Base-by-base conservation (phyloP, 2,113 vertebrate genomes). In the Sinocyclocheilus maitianheensis region DNA sequence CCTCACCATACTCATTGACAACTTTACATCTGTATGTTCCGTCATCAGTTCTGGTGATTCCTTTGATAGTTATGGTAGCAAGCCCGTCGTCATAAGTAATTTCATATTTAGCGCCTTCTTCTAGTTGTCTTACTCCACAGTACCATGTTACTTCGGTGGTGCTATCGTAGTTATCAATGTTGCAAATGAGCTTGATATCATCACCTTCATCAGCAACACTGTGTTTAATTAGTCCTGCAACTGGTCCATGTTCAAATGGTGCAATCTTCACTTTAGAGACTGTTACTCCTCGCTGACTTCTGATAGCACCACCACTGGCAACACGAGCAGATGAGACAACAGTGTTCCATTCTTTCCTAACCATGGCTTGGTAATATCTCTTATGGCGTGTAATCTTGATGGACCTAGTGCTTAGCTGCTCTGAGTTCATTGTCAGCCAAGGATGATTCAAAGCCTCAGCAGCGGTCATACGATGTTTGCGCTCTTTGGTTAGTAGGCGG, bases 11-110 rank as follows among this genome's bases (percentile, higher is more conserved):
- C 91, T 99, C 97, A 77, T 99, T 99, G 84, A 96, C 95, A 82
- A 96, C 94, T 90, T 99, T 99, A 92, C 98, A 99, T 91, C 98
- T 96, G 91, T 99, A 99, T 16, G 96, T 99, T 69, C 98, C 97
- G 62, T 99, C 97, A 86, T 99, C 97, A 0, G 97, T 93, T 94
- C 94, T 97, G 77, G 94, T 95, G 84, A 98, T 94, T 48, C 96
- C 96, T 91, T 97, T 96, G 88, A 99, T 89, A 7, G 95, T 96
- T 85, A 99, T 96, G 20, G 95, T 95, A 81, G 98, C 97, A 89
- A 97, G 91, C n/a, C 96, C 98, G 51, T 99, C 97, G 75, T 97
- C 96, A 2, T 98, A 99, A 84, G 95, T 96, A 55, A 99, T 98
- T 94, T 97, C 96, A 67, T 97, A 98, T 92, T 97, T 99, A 76